phyloP scores from a whole-genome alignment of 2,888 invertebrate genomes.

The Leptothorax acervorum region DNA sequence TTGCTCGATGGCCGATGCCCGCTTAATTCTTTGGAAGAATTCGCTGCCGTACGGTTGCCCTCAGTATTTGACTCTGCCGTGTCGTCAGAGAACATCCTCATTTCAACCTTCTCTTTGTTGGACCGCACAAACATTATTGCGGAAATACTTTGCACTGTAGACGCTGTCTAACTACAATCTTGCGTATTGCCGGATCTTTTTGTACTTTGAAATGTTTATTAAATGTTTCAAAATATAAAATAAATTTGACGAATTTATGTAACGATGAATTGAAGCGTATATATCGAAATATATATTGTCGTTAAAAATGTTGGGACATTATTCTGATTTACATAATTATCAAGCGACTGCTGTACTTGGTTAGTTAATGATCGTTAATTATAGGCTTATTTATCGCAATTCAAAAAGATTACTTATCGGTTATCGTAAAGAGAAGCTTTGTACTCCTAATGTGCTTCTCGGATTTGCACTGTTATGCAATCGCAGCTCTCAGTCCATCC shows the following conservation, averaged over 20 bases:
- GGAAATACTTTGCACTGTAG: constrained; percentile 5
- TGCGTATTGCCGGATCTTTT: neutral
- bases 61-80: constrained; percentile 14
- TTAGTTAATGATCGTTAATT: neutral
- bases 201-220: neutral
- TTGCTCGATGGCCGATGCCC: constrained; percentile 50
- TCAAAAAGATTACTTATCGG: neutral
- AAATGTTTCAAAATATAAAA: neutral
- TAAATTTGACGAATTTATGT: neutral
- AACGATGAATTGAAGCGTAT: neutral
- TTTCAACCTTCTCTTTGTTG: constrained; percentile 27
- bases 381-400: neutral
- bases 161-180: neutral
- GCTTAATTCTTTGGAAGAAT: constrained; percentile 59
- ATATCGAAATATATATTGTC: neutral
- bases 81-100: constrained; percentile 20
- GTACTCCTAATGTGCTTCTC: neutral
- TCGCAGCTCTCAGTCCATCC: constrained; percentile 15
- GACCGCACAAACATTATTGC: constrained; percentile 38
- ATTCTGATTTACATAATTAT: neutral
- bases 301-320: neutral
- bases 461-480: constrained; percentile 16
- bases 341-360: too few relatives aligned
- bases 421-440: neutral
- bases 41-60: constrained; percentile 22